Conservation (phyloP, 2,888 invertebrate genomes). For the Julus scanicus region DNA sequence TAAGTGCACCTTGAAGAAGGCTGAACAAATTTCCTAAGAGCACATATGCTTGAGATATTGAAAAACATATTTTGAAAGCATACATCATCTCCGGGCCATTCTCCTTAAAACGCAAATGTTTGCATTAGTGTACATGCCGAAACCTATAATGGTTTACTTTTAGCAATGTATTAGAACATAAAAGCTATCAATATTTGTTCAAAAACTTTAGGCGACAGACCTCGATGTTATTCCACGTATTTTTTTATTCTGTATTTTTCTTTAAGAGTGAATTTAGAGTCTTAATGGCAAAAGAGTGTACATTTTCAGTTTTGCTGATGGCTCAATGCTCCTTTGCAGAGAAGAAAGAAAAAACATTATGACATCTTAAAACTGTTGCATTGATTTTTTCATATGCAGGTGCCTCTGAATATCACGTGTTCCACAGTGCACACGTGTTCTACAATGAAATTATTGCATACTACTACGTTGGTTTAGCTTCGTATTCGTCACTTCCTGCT, state of each 20-base stretch:
- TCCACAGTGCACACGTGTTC: not conserved
- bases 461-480: not conserved
- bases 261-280: not conserved
- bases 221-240: not conserved
- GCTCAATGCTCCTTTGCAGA: not conserved
- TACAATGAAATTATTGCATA: not conserved
- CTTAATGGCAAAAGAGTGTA: slow-evolving; percentile 34
- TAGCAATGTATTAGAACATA: not conserved
- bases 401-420: not conserved
- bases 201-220: not conserved
- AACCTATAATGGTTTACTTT: not conserved
- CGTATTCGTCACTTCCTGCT: not conserved
- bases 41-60: not conserved
- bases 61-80: not conserved
- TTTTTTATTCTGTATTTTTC: not conserved
- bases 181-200: not conserved
- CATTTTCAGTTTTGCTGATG: not conserved
- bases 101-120: not conserved
- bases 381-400: not conserved
- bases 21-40: not conserved
- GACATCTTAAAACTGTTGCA: slow-evolving; percentile 18
- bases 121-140: not conserved
- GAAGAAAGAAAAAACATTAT: not conserved
- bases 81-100: not conserved
- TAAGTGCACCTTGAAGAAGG: not conserved